Percentiles rank a stretch among this genome's conserved stretches.
These are phyloP conservation scores for Monopis laevigella DNA, from an alignment of 2,888 invertebrate genomes.

Conservation along the genomic window DNA sequence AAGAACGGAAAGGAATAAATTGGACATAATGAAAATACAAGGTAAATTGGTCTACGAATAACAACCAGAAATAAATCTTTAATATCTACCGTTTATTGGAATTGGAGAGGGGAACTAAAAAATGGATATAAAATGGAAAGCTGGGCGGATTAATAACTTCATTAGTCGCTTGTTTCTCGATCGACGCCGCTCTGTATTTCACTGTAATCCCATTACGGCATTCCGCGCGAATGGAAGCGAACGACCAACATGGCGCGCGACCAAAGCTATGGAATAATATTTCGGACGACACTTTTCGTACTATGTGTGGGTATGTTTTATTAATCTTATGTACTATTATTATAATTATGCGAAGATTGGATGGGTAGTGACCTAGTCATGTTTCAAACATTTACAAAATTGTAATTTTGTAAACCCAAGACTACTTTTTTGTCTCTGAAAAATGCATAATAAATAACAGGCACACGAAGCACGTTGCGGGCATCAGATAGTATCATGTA, in stretches of 20 bases:
- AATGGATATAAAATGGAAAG: conserved; percentile 41
- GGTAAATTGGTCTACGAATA: neutral
- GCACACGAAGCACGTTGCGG: no score
- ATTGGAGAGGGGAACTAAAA: conserved; percentile 26
- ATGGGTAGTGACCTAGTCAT: no score
- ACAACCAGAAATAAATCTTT: neutral
- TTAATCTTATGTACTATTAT: no score
- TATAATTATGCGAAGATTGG: no score
- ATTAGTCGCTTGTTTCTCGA: conserved; percentile 64
- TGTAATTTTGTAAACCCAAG: no score
- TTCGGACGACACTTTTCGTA: neutral
- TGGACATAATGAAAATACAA: neutral
- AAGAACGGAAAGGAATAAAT: neutral
- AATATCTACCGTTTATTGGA: conserved; percentile 7
- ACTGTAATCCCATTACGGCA: conserved; percentile 59
- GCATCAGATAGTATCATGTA: no score
- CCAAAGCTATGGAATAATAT: conserved; percentile 11
- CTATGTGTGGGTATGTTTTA: no score
- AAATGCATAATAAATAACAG: no score
- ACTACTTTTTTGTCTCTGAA: no score
- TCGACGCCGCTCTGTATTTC: conserved; percentile 58
- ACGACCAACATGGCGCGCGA: conserved; percentile 28
- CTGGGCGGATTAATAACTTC: conserved; percentile 65
- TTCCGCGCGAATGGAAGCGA: conserved; percentile 37
- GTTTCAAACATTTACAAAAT: no score